A percentile compares a stretch with the other conserved stretches of the same genome.
These are phyloP conservation scores for Pavo muticus DNA, from an alignment of 2,113 vertebrate species.

Conservation along the genomic window DNA sequence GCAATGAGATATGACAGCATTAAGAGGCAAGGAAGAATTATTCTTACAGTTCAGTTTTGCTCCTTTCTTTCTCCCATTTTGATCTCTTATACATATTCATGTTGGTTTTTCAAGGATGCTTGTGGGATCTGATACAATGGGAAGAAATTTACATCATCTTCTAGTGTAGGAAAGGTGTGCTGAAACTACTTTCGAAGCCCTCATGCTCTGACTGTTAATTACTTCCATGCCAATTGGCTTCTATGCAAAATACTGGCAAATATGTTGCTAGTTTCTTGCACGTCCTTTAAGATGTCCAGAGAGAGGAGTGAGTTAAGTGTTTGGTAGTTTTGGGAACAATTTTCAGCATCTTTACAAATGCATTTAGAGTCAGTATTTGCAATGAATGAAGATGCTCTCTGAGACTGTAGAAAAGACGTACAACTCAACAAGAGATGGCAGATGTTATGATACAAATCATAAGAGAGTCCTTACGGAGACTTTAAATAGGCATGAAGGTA, in stretches of 20 bases:
- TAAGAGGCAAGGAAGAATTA: not conserved
- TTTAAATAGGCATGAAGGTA: slow-evolving; percentile 12
- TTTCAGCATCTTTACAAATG: not conserved
- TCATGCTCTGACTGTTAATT: not conserved
- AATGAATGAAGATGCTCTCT: not conserved
- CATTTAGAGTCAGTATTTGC: not conserved
- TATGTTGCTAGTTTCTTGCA: not conserved
- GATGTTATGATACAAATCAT: slow-evolving; percentile 28
- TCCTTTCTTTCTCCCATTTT: not conserved
- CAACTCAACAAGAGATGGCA: slow-evolving; percentile 20
- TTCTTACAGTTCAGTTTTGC: not conserved
- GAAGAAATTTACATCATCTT: not conserved
- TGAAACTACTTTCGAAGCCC: not conserved
- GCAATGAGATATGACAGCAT: rapidly evolving
- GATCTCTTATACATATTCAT: not conserved
- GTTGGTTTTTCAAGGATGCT: not conserved
- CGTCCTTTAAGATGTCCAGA: not conserved
- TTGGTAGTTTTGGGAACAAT: not conserved
- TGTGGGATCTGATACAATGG: not conserved
- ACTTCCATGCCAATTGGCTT: not conserved
- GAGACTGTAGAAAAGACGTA: not conserved
- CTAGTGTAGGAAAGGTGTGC: not conserved
- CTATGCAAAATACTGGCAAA: not conserved
- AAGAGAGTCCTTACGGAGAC: not conserved
- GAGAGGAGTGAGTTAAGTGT: not conserved